Percentiles rank a stretch among this genome's conserved stretches.
These are phyloP conservation scores for Amphipyra berbera DNA, from an alignment of 2,888 invertebrate species.

Conservation along the genomic window DNA sequence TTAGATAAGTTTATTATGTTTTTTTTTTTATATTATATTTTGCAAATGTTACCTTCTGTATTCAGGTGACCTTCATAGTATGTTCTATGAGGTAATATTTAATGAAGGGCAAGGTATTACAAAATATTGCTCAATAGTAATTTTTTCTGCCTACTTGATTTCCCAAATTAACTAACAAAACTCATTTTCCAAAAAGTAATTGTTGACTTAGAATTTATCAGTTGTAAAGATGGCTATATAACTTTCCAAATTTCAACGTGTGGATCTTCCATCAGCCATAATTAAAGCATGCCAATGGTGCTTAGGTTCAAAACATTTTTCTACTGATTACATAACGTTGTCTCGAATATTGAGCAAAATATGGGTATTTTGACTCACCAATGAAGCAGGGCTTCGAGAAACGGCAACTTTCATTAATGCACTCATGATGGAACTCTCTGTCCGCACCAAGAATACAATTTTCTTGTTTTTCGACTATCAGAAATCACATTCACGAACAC, in stretches of 20 bases:
- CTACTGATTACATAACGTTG: slow-evolving; percentile 83
- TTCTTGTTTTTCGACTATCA: slow-evolving; percentile 51
- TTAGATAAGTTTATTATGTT: too few relatives aligned
- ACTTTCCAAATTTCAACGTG: slow-evolving; percentile 2
- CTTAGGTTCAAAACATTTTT: slow-evolving; percentile 65
- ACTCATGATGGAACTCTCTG: slow-evolving; percentile 90
- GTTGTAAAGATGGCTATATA: not conserved
- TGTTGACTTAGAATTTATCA: not conserved
- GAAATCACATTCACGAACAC: slow-evolving; percentile 67
- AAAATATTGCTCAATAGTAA: slow-evolving; percentile 34
- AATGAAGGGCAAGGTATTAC: slow-evolving; percentile 6
- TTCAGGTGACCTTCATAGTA: slow-evolving; percentile 3
- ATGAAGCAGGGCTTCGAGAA: slow-evolving; percentile 81
- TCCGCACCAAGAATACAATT: slow-evolving; percentile 87
- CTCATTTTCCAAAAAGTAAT: not conserved
- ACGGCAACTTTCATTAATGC: slow-evolving; percentile 84
- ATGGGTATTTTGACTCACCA: slow-evolving; percentile 72
- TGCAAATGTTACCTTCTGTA: not conserved
- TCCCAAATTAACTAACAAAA: slow-evolving; percentile 1
- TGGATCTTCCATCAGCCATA: not conserved
- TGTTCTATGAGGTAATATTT: slow-evolving; percentile 5
- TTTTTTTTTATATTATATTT: not conserved
- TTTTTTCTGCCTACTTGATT: slow-evolving; percentile 12
- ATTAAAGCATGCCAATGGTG: slow-evolving; percentile 10
- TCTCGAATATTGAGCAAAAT: slow-evolving; percentile 58